Base-by-base conservation (phyloP, 2,113 vertebrate genomes). In the Ivindomyrus marchei region DNA sequence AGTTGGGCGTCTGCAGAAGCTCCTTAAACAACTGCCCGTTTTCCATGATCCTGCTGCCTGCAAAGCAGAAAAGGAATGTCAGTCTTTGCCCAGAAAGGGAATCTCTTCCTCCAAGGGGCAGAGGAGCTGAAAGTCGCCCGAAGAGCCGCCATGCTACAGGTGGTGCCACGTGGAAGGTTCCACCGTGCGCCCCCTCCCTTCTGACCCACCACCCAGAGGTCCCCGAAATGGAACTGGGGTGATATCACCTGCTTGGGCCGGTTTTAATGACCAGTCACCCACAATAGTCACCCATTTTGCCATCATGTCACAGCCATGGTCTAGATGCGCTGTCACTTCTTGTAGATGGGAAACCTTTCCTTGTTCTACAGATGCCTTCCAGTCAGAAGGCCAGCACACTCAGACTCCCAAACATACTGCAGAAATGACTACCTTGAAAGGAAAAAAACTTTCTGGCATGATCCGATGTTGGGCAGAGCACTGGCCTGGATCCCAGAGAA, bases 11-110 rank as follows among this genome's bases (percentile, higher is more conserved):
- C 93, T 97, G 97, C 89, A 97, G 93, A 83, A 99, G 97, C 85
- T 98, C 97, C 92, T 98, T 99, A 94, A 99, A 98, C 89, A 99
- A 95, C 80, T 96, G 93, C 46, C 98, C 98, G 0, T 98, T 97
- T 91, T 97, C 95, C 91, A 97, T 89, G n/a, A 97, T 86, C 94
- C 96, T 97, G 93, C 96, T 97, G 90, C 97, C 97, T 99, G 88
- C 84, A 83, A 87, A 88, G 52, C 89, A 90, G 15, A 89, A 19
- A 90, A 62, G 58, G 86, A 42, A 52, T 89, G 70, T 85, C 7
- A 9, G 27, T 50, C 53, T 88, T 31, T 53, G 13, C 45, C 7
- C 84, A 56, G 50, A 6, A 56, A 27, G 17, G 15, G 49, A 27
- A 8, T 87, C 45, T 11, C 17, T 47, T 47, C 45, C 83, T 85